Base-by-base conservation (phyloP, 2,113 vertebrate genomes). In the Hipposideros armiger region DNA sequence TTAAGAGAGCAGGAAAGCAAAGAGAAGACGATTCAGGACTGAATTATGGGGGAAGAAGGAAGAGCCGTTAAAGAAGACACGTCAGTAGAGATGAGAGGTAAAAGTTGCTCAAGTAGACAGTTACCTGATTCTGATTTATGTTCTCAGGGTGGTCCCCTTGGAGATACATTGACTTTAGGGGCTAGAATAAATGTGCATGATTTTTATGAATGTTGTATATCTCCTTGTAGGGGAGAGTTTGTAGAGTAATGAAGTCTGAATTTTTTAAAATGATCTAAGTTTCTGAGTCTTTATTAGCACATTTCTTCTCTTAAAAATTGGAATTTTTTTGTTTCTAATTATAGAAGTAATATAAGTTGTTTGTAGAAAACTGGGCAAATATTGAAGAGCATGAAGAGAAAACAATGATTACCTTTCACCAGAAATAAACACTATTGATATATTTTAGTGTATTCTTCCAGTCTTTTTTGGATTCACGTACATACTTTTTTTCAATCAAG, bases 211-310 rank as follows among this genome's bases (percentile, higher is more conserved):
- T 22, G 47, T 40, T 26, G 36, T 67, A 9, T 83, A 60, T 84
- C 20, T 87, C 74, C 67, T 87, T 42, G 14, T 17, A 20, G 36
- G 83, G 42, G 64, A 89, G 36, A 56, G 52, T 81, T 88, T 78
- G 40, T 88, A 45, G 28, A 81, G 26, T 69, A 88, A 56, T 20
- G 36, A 87, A 54, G n/a, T 42, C 84, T 80, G 50, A 78, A 60
- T 91, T 89, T 92, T 67, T 64, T 9, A 47, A 52, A 69, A n/a
- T 92, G n/a, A 78, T 22, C 36, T 62, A 20, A 87, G 64, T 95
- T 8, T 74, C 84, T 70, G 69, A 64, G 76, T 93, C 69, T 92
- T 89, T 52, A 54, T 54, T 87, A 87, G 64, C 58, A 94, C 72
- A 58, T 85, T 88, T 82, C 87, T 73, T 76, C 50, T 80, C 45